phyloP scores from a whole-genome alignment of 2,113 vertebrate species.

The Chroicocephalus ridibundus region DNA sequence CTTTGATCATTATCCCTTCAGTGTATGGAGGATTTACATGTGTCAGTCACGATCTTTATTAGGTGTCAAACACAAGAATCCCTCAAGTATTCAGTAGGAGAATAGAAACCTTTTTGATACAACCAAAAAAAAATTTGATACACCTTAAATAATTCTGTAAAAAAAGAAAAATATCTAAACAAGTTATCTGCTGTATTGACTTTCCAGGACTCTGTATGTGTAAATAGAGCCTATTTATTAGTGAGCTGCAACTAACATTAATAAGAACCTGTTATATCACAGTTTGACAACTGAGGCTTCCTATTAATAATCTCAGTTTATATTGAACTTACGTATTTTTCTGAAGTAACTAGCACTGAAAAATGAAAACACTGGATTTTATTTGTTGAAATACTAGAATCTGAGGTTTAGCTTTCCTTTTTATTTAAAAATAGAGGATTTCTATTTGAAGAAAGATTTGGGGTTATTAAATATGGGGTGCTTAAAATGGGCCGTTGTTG shows the following conservation, averaged over 20 bases:
- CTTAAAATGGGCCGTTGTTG: background rate
- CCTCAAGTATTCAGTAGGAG: constrained; percentile 25
- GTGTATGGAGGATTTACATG: constrained; percentile 43
- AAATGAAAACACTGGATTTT: constrained; percentile 25
- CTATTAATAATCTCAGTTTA: constrained; percentile 26
- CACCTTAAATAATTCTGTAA: constrained; percentile 18
- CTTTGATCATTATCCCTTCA: constrained; percentile 33
- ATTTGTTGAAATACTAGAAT: background rate
- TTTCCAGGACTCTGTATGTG: constrained; percentile 33
- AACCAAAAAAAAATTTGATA: constrained; percentile 15
- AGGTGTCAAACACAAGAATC: constrained; percentile 32
- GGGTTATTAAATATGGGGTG: background rate
- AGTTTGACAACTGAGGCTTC: constrained; percentile 31
- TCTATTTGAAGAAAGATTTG: background rate
- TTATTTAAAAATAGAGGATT: constrained; percentile 5
- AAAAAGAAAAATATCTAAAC: constrained; percentile 18
- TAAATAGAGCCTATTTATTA: constrained; percentile 60
- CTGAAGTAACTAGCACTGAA: constrained; percentile 39
- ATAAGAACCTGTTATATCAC: background rate
- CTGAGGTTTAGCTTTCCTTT: constrained; percentile 37
- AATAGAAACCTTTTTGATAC: constrained; percentile 55
- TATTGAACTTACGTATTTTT: background rate
- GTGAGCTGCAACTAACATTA: constrained; percentile 28
- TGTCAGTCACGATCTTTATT: background rate
- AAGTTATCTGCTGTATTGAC: constrained; percentile 47